Evolutionary conservation across 2,113 vertebrate species (phyloP), one percentile per base, ranked within the genome.

Genomic region (Epinephelus moara): DNA sequence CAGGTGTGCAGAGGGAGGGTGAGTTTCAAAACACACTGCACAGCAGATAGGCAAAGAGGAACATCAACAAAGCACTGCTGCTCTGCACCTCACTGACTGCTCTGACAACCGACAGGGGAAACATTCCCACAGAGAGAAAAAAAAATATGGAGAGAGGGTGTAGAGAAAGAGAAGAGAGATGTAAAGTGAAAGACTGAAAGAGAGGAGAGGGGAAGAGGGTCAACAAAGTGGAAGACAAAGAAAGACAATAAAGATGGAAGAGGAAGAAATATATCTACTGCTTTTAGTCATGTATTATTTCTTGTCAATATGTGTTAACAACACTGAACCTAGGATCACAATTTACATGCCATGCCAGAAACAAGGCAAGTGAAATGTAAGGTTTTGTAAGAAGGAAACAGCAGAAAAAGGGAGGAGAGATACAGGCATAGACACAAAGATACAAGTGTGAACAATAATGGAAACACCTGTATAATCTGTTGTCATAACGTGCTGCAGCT

Each of bases 1-100:
- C 94, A 93, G 93, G 93, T 89, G 91, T 92, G 90, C 91, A 78
- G 84, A 89, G 81, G 86, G 86, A 89, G 90, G 87, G 86, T 63
- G 83, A 87, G 86, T 93, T 93, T 94, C 88, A 92, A 94, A 95
- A 93, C 92, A 91, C 85, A 85, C 90, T 71, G 90, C 89, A 70
- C 92, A 92, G 87, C 89, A 91, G 92, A 93, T 81, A 93, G 91
- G 91, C 88, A 89, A 92, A 88, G 86, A 86, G 80, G 77, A 91
- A 88, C 78, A 64, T 90, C 93, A 95, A 94, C 94, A 94, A 94
- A 95, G 85, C 56, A 42, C 64, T 23, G 90, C 89, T 80, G 87
- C 88, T 82, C n/a, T 88, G 87, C 89, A 85, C 89, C 88, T 93
- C 85, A 78, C 91, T 83, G 88, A 86, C 83, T 79, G 84, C 90